Evolutionary conservation across 2,113 vertebrate genomes (phyloP).

Genomic region (Macrotis lagotis): DNA sequence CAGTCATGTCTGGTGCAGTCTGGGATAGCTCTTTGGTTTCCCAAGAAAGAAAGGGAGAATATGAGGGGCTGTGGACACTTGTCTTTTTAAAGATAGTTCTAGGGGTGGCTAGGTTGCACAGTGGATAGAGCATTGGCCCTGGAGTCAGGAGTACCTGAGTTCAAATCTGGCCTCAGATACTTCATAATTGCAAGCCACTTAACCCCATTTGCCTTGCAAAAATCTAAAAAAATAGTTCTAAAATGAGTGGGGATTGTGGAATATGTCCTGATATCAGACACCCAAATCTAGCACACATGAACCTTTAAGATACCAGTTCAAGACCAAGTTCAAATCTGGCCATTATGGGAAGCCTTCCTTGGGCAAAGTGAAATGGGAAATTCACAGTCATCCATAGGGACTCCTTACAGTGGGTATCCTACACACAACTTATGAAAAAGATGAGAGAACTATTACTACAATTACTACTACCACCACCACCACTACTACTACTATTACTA

Average conservation of each 20-base stretch:
- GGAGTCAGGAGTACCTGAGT: no score
- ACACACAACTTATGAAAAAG: neutral
- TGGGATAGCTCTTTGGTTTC: neutral
- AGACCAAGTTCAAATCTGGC: neutral
- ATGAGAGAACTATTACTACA: neutral
- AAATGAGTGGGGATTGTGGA: conserved; percentile 13
- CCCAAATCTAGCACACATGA: neutral
- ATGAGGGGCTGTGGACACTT: neutral
- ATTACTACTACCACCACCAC: neutral
- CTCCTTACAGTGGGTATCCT: neutral
- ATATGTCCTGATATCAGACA: neutral
- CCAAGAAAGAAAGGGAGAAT: neutral
- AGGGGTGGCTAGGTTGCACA: no score
- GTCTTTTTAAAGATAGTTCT: neutral
- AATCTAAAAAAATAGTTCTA: neutral
- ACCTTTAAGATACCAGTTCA: neutral
- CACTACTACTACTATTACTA: neutral
- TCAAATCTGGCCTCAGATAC: no score
- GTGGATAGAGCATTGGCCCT: no score
- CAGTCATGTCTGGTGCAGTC: neutral
- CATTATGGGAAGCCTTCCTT: neutral
- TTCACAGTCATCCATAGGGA: neutral
- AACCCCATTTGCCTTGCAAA: no score
- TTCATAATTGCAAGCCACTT: no score
- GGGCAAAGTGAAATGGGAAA: neutral